Percentiles rank a stretch among this genome's conserved stretches.
Conservation (phyloP, 2,113 vertebrate genomes). For the Anser brachyrhynchus region DNA sequence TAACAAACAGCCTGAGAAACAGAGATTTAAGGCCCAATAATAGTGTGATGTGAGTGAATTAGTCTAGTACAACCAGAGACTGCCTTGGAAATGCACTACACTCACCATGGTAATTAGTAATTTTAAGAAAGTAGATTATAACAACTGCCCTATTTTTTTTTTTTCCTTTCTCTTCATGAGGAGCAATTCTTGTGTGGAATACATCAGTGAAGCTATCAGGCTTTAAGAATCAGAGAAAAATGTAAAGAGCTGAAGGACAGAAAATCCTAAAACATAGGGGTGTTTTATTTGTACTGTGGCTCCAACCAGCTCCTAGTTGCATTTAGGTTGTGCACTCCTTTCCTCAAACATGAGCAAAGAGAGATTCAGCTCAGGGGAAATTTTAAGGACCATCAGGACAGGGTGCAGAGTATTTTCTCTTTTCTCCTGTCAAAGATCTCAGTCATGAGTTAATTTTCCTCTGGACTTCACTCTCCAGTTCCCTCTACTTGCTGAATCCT, state of each 20-base stretch:
- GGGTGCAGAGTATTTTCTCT: background rate
- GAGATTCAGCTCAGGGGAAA: background rate
- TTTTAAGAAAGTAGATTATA: slow-evolving; percentile 38
- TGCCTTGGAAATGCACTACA: slow-evolving; percentile 22
- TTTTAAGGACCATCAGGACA: background rate
- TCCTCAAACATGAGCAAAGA: background rate
- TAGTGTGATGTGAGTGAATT: background rate
- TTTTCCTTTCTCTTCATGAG: background rate
- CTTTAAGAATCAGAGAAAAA: background rate
- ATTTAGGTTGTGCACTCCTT: background rate
- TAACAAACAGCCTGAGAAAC: slow-evolving; percentile 30
- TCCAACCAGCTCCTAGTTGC: background rate
- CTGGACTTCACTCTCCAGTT: slow-evolving; percentile 6
- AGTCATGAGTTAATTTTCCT: slow-evolving; percentile 41
- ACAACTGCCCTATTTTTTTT: slow-evolving; percentile 5
- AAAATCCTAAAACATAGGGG: background rate
- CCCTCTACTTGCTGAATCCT: slow-evolving; percentile 11
- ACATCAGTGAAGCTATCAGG: slow-evolving; percentile 16
- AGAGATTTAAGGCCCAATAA: slow-evolving; percentile 36
- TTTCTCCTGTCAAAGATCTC: background rate
- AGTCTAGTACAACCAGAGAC: slow-evolving; percentile 12
- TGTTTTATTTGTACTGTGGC: background rate
- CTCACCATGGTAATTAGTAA: background rate
- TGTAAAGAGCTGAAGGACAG: background rate
- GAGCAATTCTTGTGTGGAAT: background rate